A percentile compares a stretch with the other conserved stretches of the same genome.
phyloP scores from a whole-genome alignment of 2,113 vertebrate genomes.

The Podarcis muralis region DNA sequence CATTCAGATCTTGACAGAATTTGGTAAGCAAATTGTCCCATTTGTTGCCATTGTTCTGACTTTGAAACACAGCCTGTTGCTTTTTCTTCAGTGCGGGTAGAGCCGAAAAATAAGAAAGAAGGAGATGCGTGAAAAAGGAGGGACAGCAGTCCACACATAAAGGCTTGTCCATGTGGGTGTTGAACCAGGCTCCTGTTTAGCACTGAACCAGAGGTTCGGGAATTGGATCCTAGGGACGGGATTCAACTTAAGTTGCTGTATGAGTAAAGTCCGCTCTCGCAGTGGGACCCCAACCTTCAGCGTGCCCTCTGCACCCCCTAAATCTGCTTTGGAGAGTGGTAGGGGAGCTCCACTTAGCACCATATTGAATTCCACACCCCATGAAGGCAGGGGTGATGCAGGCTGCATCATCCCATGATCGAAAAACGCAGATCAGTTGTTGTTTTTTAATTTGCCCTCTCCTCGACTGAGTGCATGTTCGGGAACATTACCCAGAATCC shows the following conservation, averaged over 20 bases:
- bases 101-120: neutral
- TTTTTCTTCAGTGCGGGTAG: conserved; percentile 51
- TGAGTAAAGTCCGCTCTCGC: neutral
- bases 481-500: neutral
- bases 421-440: neutral
- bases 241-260: neutral
- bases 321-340: too few species aligned
- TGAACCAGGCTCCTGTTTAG: neutral
- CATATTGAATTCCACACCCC: too few species aligned
- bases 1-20: conserved; percentile 79
- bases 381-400: neutral
- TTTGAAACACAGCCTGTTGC: conserved; percentile 59
- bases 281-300: too few species aligned
- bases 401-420: neutral
- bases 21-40: conserved; percentile 79
- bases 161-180: neutral
- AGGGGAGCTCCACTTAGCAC: too few species aligned
- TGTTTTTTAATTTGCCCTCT: neutral
- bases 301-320: too few species aligned
- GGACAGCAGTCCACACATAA: neutral
- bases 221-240: neutral
- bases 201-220: neutral
- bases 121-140: neutral
- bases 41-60: conserved; percentile 70
- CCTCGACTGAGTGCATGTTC: neutral